Base-by-base conservation (phyloP, 1,140 invertebrate genomes). In the Ganaspis sp. region DNA sequence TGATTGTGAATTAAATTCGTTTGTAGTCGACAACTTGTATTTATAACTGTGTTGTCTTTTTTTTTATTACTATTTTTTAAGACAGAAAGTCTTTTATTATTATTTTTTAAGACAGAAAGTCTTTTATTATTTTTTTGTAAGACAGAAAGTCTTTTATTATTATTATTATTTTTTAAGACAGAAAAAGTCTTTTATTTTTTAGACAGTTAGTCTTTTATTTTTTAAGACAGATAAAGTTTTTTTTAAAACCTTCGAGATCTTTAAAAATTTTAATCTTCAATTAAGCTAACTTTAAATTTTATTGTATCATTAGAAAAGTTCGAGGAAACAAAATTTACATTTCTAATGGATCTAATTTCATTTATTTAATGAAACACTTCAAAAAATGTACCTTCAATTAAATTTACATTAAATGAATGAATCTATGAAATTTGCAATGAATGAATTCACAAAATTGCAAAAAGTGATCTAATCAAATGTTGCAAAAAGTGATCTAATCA, bases 241-340 rank as follows among this genome's bases (percentile, higher is more conserved):
- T 15, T 17, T 49, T 49, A 17, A 49, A 49, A 17, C 17, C 1
- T 49, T 34, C n/a, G n/a, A n/a, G n/a, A n/a, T n/a, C n/a, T n/a
- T n/a, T n/a, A n/a, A n/a, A n/a, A n/a, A n/a, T n/a, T n/a, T n/a
- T n/a, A n/a, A n/a, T 34, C 6, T 34, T 3, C 29, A 34, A 34
- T 34, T 34, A 34, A 34, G 29, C 2, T 34, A 34, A 3, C 29
- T 34, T 34, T 34, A 34, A 34, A 34, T 34, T 34, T 6, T 2
- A 34, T 34, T 34, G 29, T 34, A 2, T 34, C 29, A 49, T 8
- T 15, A 17, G 45, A 49, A 40, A 49, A 49, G 15, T 49, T 49
- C 3, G 45, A n/a, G 45, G 45, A 49, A 49, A 49, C n/a, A 17
- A 49, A 49, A 49, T 49, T 49, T 49, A 49, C 45, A 49, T 49